Conservation (phyloP, 2,797 vertebrate species). For the Spea hammondii region DNA sequence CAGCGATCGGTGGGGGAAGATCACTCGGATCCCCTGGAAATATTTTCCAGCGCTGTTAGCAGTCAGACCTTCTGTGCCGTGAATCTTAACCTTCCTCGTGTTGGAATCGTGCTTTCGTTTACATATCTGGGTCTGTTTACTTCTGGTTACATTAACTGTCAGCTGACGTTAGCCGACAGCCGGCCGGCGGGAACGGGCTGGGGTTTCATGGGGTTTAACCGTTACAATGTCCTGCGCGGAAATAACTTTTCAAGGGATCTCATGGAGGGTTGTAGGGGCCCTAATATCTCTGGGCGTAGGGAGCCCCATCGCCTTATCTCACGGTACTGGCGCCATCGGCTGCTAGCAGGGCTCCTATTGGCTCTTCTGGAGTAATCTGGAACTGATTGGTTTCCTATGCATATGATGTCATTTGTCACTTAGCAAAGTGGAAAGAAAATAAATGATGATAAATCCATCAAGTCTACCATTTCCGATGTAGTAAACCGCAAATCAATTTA, state of each 20-base stretch:
- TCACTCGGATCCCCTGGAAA: background rate
- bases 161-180: background rate
- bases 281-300: background rate
- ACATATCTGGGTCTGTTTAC: slow-evolving; percentile 14
- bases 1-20: background rate
- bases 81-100: background rate
- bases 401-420: too few species aligned
- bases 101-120: background rate
- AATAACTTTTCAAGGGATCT: background rate
- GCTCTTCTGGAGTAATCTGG: too few species aligned
- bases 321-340: too few species aligned
- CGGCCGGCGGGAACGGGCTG: background rate
- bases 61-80: background rate
- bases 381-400: too few species aligned
- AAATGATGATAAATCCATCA: too few species aligned
- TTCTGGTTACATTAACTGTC: slow-evolving; percentile 31
- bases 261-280: background rate
- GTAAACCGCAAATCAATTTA: too few species aligned
- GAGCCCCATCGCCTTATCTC: background rate
- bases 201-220: background rate
- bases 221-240: background rate
- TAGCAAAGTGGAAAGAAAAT: too few species aligned
- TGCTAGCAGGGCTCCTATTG: too few species aligned
- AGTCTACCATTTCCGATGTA: too few species aligned
- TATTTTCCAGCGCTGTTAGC: slow-evolving; percentile 14